Evolutionary conservation across 2,888 invertebrate species (phyloP), one percentile per base, ranked within the genome.

Genomic region (Apodemia duryi): DNA sequence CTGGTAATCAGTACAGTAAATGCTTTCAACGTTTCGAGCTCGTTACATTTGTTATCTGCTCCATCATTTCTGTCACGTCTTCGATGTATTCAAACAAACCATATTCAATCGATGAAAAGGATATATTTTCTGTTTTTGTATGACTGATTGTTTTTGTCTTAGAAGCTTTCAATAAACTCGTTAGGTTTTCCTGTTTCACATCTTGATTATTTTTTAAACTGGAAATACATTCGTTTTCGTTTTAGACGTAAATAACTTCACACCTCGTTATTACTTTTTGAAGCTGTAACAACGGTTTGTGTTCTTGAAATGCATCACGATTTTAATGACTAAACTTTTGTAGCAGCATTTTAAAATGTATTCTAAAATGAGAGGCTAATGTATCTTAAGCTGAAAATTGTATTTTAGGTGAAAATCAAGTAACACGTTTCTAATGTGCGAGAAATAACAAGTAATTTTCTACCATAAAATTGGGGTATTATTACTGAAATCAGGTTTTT

Each of bases 21-120:
- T 79, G 75, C 73, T 80, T 82, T 77, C 75, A 74, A 70, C 77
- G 76, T 75, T 73, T 72, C 71, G 67, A 76, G 73, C 75, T 74
- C 79, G 79, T 82, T 78, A 76, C 71, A 75, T 76, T 73, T 72
- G 63, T 73, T 74, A 76, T 74, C 74, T 66, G 64, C 68, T 68
- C 68, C 70, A 72, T 73, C 74, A 66, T 71, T 71, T 69, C 54
- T 70, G 66, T 72, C 71, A 72, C 71, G 67, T 73, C 67, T 68
- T 69, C 65, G 54, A 51, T 62, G 43, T 57, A 67, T 64, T 38
- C 64, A 29, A 62, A 62, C 35, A 57, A 64, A 67, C 9, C 62
- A 35, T 52, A 63, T 64, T 64, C 35, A 6, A 13, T 57, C 13
- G 6, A 57, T 57, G n/a, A 57, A 57, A 57, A 57, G 28, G 61